Evolutionary conservation across 2,113 vertebrate genomes (phyloP), one percentile per base, ranked within the genome.

Genomic region (Sylvia atricapilla): DNA sequence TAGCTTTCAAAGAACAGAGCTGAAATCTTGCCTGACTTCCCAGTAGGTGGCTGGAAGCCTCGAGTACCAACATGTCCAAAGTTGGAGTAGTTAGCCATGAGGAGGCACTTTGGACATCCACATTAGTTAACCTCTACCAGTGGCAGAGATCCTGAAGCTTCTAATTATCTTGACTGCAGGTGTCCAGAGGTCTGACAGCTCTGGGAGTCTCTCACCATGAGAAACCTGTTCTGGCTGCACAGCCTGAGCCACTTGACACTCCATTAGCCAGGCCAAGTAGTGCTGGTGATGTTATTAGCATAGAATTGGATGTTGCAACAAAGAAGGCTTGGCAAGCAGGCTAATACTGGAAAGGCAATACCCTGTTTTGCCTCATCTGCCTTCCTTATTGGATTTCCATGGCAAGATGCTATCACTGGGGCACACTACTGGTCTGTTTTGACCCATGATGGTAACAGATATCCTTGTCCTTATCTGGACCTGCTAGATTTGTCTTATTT

Each of bases 31-130:
- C 27, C 27, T 73, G 30, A 64, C 33, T 73, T 92, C 21, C 41
- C 77, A 69, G 16, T 1, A 87, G 46, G 46, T 49, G 59, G 15
- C 39, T 89, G 58, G 27, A 88, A 79, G 13, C 13, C 70, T 70
- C 1, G 0, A 50, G 25, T 59, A 52, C 31, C 35, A 44, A 8
- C 28, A n/a, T 6, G 7, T 28, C 39, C 7, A 1, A 76, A 46
- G 25, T 2, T 13, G 7, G 14, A 58, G 49, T 10, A 86, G 41
- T 5, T 33, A 53, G 22, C 11, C 58, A 37, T 11, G 23, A 69
- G 44, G 30, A 31, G 23, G 13, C 20, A 67, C 35, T 37, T 25
- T 13, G 31, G 23, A 80, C 33, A 60, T n/a, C 10, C 23, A 47
- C 1, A 0, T 16, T 33, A 30, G 0, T 4, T 64, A 79, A 64